These are phyloP conservation scores for Tricholauxania praeusta DNA, from an alignment of 2,888 invertebrate genomes.

Conservation along the genomic window DNA sequence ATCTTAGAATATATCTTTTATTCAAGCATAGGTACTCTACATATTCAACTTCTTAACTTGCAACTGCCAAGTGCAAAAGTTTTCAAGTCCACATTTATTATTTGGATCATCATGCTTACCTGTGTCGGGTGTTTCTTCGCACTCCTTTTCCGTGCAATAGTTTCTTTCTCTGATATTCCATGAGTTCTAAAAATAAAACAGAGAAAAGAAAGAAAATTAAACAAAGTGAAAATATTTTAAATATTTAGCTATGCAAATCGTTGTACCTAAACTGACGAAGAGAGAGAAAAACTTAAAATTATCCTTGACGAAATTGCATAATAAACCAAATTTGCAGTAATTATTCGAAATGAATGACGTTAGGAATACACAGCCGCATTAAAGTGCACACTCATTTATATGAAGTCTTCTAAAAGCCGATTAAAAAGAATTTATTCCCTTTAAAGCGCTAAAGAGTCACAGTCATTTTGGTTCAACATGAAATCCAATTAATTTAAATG, in stretches of 20 bases:
- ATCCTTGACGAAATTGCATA: too few species aligned
- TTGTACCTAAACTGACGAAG: too few species aligned
- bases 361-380: too few species aligned
- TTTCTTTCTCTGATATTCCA: slow-evolving; percentile 74
- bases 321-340: too few species aligned
- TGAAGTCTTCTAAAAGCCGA: not conserved
- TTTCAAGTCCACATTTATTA: not conserved
- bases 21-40: too few species aligned
- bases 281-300: too few species aligned
- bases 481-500: slow-evolving; percentile 60
- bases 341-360: too few species aligned
- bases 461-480: slow-evolving; percentile 14
- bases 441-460: slow-evolving; percentile 32
- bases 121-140: slow-evolving; percentile 49
- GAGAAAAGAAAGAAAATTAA: slow-evolving; percentile 44
- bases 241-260: too few species aligned
- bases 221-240: not conserved
- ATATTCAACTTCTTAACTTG: too few species aligned
- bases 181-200: slow-evolving; percentile 70
- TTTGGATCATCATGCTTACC: slow-evolving; percentile 43
- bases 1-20: too few species aligned
- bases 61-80: too few species aligned
- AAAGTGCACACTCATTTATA: not conserved
- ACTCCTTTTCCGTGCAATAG: slow-evolving; percentile 67
- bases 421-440: not conserved